phyloP scores from a whole-genome alignment of 2,113 vertebrate genomes.

The Passer domesticus region DNA sequence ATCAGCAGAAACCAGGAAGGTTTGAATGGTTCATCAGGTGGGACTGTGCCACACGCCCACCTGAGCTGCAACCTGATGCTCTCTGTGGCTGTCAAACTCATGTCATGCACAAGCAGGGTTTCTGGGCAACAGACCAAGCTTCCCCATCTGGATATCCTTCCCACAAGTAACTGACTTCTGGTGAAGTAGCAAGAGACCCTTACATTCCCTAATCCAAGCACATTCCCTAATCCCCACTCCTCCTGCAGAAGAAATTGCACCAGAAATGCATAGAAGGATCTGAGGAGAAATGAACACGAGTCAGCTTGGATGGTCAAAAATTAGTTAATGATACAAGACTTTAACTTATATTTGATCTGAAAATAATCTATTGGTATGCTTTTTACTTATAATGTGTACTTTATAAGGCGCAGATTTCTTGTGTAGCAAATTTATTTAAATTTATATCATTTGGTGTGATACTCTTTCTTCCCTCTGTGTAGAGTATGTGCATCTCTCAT shows the following conservation, averaged over 20 bases:
- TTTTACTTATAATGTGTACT: not conserved
- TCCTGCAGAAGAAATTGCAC: not conserved
- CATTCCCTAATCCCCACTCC: accelerated
- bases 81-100: not conserved
- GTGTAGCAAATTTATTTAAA: not conserved
- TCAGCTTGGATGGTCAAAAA: not conserved
- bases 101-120: not conserved
- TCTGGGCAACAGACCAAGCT: conserved; percentile 29
- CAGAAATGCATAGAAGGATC: not conserved
- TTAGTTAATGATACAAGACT: not conserved
- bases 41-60: not conserved
- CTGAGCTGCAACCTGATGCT: not conserved
- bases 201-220: not conserved
- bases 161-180: not conserved
- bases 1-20: not conserved
- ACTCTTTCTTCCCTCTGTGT: not conserved
- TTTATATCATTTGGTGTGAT: not conserved
- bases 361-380: not conserved
- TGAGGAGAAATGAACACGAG: not conserved
- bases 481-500: not conserved
- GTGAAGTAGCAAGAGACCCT: not conserved
- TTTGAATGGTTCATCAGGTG: not conserved
- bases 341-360: not conserved
- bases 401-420: not conserved
- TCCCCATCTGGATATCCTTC: conserved; percentile 24